phyloP scores from a whole-genome alignment of 2,888 invertebrate species.

The Chouioia cunea region DNA sequence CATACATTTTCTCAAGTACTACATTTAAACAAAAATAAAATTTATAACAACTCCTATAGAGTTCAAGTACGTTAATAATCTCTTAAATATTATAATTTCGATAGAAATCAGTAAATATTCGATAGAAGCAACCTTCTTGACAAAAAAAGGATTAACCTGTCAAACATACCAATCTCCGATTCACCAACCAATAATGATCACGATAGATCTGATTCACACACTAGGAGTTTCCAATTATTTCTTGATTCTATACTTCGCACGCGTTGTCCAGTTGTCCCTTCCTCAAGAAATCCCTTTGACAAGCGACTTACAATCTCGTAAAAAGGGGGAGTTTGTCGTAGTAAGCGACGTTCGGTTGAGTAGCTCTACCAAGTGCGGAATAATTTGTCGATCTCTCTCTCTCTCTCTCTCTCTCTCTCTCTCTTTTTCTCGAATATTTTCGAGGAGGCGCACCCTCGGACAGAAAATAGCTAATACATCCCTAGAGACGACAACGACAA shows the following conservation, averaged over 20 bases:
- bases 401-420: conserved; percentile 10
- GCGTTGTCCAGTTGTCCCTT: background rate
- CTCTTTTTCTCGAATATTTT: conserved; percentile 41
- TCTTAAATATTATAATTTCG: no score
- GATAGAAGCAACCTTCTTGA: no score
- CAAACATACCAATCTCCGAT: no score
- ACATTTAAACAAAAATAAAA: no score
- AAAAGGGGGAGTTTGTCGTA: conserved; percentile 2
- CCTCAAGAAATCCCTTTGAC: conserved; percentile 17
- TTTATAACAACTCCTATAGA: no score
- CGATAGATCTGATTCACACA: conserved; percentile 21
- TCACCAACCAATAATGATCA: conserved; percentile 11
- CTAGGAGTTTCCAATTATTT: conserved; percentile 33
- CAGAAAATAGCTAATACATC: conserved; percentile 63
- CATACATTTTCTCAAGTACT: no score
- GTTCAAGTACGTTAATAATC: no score
- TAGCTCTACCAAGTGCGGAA: conserved; percentile 49
- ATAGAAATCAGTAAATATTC: no score
- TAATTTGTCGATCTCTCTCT: conserved; percentile 46
- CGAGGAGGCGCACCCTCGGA: conserved; percentile 4
- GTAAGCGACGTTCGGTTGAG: conserved; percentile 50
- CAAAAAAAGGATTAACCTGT: no score
- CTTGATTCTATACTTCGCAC: conserved; percentile 12
- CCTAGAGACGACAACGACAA: conserved; percentile 56
- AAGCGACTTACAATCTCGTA: conserved; percentile 20